phyloP scores from a whole-genome alignment of 1,140 invertebrate genomes.

The Doryteuthis pealeii region DNA sequence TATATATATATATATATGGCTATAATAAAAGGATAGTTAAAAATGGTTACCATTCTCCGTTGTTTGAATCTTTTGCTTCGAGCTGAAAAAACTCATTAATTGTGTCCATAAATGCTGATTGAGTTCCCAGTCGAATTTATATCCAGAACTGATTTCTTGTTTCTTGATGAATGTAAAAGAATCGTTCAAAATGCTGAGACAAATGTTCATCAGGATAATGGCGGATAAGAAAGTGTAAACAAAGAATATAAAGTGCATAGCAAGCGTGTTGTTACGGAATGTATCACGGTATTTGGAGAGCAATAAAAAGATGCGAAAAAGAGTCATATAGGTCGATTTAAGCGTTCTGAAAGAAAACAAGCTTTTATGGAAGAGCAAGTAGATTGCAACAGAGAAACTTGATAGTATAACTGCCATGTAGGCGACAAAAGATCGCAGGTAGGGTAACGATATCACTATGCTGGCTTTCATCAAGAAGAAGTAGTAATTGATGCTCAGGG shows the following conservation, averaged over 20 bases:
- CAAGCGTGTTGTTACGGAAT: neutral
- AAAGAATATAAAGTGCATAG: neutral
- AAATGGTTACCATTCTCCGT: no score
- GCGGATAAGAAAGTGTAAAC: neutral
- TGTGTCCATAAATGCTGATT: neutral
- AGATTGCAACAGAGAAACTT: neutral
- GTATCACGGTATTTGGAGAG: neutral
- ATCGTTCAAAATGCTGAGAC: neutral
- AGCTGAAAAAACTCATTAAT: no score
- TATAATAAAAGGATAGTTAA: no score
- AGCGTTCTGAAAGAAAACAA: neutral
- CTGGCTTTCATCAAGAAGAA: slow-evolving; percentile 10
- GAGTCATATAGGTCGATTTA: neutral
- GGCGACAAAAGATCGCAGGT: neutral
- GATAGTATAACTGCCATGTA: neutral
- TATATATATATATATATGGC: no score
- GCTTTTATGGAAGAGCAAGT: neutral
- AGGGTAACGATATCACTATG: neutral
- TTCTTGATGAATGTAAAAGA: neutral
- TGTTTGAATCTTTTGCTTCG: no score
- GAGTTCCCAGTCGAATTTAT: neutral
- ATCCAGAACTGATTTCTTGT: neutral
- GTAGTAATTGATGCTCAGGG: neutral
- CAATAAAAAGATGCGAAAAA: neutral
- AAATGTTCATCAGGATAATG: slow-evolving; percentile 1